Percentiles rank a stretch among this genome's conserved stretches.
phyloP scores from a whole-genome alignment of 2,797 vertebrate species.

The Phyllotis vaccarum region DNA sequence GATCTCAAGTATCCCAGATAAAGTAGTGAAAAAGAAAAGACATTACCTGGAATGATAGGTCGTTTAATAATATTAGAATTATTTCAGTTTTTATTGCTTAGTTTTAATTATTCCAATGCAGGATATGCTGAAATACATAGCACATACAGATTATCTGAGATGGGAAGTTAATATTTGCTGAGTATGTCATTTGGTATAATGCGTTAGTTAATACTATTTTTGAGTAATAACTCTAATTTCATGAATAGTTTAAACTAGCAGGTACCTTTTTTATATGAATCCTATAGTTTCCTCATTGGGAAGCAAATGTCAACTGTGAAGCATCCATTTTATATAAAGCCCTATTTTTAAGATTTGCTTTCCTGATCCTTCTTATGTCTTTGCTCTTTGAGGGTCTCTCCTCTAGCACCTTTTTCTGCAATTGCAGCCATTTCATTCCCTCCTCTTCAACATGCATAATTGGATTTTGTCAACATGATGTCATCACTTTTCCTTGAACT shows the following conservation, averaged over 20 bases:
- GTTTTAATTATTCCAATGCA: conserved; percentile 55
- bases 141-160: conserved; percentile 41
- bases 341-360: neutral
- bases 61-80: conserved; percentile 67
- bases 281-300: neutral
- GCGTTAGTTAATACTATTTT: conserved; percentile 15
- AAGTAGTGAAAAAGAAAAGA: conserved; percentile 79
- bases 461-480: neutral
- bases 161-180: conserved; percentile 30
- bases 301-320: conserved; percentile 22
- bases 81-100: conserved; percentile 56
- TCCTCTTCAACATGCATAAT: neutral
- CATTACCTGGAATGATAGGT: conserved; percentile 75
- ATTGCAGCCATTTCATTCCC: neutral
- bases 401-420: neutral
- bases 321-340: neutral
- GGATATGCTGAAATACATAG: conserved; percentile 3
- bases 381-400: neutral
- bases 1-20: conserved; percentile 81
- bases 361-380: neutral
- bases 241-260: neutral
- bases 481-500: neutral
- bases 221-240: conserved; percentile 22
- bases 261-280: conserved; percentile 5
- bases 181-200: conserved; percentile 35